These are phyloP conservation scores for Nomada hirtipes DNA, from an alignment of 2,888 invertebrate species.

Conservation along the genomic window DNA sequence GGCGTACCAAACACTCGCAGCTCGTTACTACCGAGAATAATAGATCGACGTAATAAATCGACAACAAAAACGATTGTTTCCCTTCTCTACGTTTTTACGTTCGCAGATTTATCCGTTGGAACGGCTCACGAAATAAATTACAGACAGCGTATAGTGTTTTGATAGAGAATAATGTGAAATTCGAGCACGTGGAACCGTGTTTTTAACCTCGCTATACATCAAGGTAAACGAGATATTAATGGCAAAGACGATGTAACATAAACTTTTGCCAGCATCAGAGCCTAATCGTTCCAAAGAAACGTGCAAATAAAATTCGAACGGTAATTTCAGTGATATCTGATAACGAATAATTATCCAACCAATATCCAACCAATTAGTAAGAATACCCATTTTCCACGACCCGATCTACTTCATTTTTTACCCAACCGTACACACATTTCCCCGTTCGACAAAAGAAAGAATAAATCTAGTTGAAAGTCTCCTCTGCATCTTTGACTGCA, in stretches of 20 bases:
- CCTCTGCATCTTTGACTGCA: no score
- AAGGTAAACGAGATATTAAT: slow-evolving; percentile 18
- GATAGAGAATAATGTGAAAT: slow-evolving; percentile 9
- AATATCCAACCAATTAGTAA: no score
- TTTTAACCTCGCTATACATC: slow-evolving; percentile 42
- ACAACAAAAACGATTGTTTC: slow-evolving; percentile 10
- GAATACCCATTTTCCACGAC: no score
- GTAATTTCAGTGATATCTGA: no score
- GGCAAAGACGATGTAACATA: slow-evolving; percentile 3
- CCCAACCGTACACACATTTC: no score
- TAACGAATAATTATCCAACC: no score
- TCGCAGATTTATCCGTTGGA: slow-evolving; percentile 39
- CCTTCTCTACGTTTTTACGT: slow-evolving; percentile 2
- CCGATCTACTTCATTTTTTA: no score
- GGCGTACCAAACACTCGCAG: not conserved
- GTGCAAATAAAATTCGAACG: slow-evolving; percentile 27
- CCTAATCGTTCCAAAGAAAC: slow-evolving; percentile 33
- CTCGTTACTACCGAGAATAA: slow-evolving; percentile 24
- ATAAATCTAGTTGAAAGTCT: slow-evolving; percentile 15
- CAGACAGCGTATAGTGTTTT: not conserved
- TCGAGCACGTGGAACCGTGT: not conserved
- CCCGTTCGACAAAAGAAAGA: no score
- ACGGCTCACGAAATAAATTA: slow-evolving; percentile 31
- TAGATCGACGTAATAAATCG: slow-evolving; percentile 31
- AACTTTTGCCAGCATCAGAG: not conserved